Evolutionary conservation across 2,888 invertebrate genomes (phyloP), one percentile per base, ranked within the genome.

Genomic region (Eupithecia tripunctaria): DNA sequence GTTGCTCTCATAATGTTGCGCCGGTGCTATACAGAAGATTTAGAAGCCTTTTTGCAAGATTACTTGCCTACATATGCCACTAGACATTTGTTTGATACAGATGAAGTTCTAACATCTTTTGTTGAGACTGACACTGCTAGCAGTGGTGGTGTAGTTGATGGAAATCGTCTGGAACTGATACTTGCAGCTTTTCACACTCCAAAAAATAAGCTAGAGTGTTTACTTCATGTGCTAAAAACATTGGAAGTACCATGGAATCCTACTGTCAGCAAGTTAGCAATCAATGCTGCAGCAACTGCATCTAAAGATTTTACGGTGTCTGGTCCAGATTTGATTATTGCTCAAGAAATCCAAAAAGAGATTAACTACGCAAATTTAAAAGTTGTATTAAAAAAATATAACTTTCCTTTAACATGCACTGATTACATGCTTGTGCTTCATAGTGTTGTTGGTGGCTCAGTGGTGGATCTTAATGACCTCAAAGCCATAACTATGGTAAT

Each of bases 21-120:
- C 7, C 87, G 95, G n/a, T 93, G 94, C 78, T 94, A 94, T 76
- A 93, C 92, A 62, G 95, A 95, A 86, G 95, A 95, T 82, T 82
- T 95, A 36, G 85, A 88, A 81, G 74, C 81, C 41, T 93, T 93
- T 82, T 82, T 95, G 76, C 87, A 88, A 75, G 86, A 91, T 72
- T 94, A 91, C 83, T 88, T 95, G 71, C 89, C 91, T n/a, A 82
- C 84, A 32, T 95, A 90, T 87, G 88, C 91, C 66, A 86, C 89
- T 67, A 84, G 90, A 67, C 86, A 94, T 83, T 82, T 87, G 76
- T 90, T 95, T 84, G 94, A 94, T 80, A 82, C 91, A 69, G 95
- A 95, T 82, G 90, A 91, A 73, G 89, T 89, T 73, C 81, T 95
- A 51, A 82, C 85, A 76, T 86, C 88, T n/a, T 93, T 89, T 80